Percentiles rank a stretch among this genome's conserved stretches.
phyloP scores from a whole-genome alignment of 2,113 vertebrate genomes.

The Podilymbus podiceps region DNA sequence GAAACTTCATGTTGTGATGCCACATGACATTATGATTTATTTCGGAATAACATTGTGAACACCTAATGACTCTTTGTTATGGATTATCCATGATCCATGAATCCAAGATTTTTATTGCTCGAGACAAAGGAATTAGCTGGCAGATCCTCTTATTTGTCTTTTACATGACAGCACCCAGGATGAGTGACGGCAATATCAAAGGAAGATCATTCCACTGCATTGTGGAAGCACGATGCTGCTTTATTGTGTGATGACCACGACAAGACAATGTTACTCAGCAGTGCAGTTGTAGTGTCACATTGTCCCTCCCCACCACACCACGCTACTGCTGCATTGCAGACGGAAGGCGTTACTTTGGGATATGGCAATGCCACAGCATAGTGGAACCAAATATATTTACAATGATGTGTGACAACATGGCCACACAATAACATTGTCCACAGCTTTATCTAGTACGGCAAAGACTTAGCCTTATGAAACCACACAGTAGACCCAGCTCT shows the following conservation, averaged over 20 bases:
- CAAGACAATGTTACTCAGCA: not conserved
- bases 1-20: not conserved
- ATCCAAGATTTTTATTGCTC: not conserved
- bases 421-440: accelerated
- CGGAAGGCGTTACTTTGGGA: not conserved
- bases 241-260: not conserved
- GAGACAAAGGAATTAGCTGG: not conserved
- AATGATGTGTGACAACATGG: not conserved
- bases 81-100: not conserved
- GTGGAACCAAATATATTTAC: not conserved
- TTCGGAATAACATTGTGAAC: not conserved
- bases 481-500: not conserved
- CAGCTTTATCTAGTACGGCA: not conserved
- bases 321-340: not conserved
- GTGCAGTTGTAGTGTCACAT: not conserved
- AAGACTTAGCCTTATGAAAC: not conserved
- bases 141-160: not conserved
- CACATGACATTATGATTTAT: not conserved
- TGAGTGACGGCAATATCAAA: not conserved
- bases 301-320: not conserved
- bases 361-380: not conserved
- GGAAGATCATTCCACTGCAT: not conserved
- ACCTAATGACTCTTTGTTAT: not conserved
- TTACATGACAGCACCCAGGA: not conserved
- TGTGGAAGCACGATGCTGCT: not conserved